A percentile compares a stretch with the other conserved stretches of the same genome.
Conservation (phyloP, 2,797 vertebrate genomes). For the Huso huso region DNA sequence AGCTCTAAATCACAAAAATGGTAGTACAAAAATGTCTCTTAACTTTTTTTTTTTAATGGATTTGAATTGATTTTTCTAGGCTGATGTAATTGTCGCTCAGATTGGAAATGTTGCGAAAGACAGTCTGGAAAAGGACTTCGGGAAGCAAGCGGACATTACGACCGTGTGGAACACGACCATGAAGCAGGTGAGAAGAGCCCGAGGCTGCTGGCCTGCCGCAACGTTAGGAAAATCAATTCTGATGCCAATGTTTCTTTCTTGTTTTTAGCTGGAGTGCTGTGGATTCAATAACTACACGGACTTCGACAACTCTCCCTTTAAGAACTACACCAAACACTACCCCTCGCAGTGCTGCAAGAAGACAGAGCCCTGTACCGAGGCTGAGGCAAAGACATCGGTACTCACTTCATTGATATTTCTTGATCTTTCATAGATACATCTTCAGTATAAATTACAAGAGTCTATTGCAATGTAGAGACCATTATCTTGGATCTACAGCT, state of each 20-base stretch:
- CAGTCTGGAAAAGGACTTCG: constrained; percentile 50
- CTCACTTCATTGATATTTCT: neutral
- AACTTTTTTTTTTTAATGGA: neutral
- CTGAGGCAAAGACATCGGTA: accelerated
- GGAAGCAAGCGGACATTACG: constrained; percentile 42
- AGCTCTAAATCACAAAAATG: too few relatives aligned
- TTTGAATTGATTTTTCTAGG: constrained; percentile 37
- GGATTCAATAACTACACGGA: constrained; percentile 58
- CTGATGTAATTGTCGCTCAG: constrained; percentile 41
- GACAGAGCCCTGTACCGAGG: constrained; percentile 9
- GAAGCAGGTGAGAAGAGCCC: constrained; percentile 40
- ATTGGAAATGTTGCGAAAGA: constrained; percentile 34
- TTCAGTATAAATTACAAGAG: too few relatives aligned
- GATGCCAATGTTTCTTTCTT: constrained; percentile 17
- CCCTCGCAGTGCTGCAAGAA: constrained; percentile 48
- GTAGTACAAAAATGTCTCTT: neutral
- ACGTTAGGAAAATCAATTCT: neutral
- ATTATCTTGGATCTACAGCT: too few relatives aligned
- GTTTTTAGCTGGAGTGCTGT: constrained; percentile 57
- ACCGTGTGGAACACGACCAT: constrained; percentile 62
- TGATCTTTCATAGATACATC: too few relatives aligned
- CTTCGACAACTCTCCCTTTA: constrained; percentile 49
- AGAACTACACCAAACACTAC: neutral
- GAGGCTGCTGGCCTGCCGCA: neutral
- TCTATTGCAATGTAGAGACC: too few relatives aligned